These are phyloP conservation scores for Lymantria dispar DNA, from an alignment of 2,888 invertebrate genomes.

Conservation along the genomic window DNA sequence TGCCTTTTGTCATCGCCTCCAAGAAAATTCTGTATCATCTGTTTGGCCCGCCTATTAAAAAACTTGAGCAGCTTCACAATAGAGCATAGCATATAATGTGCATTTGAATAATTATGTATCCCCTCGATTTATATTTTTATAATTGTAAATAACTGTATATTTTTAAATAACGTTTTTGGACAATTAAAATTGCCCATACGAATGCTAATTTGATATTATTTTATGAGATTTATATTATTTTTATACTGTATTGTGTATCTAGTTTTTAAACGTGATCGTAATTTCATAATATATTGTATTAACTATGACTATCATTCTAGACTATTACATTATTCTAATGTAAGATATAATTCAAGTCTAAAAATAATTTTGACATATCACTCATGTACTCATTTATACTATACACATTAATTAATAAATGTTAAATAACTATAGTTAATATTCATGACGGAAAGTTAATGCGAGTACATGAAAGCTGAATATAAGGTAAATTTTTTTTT, in stretches of 20 bases:
- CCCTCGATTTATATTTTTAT: too few species aligned
- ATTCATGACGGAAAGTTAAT: constrained; percentile 53
- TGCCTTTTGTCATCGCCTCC: too few species aligned
- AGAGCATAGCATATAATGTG: too few species aligned
- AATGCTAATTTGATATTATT: too few species aligned
- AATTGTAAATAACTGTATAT: too few species aligned
- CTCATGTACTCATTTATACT: constrained; percentile 36
- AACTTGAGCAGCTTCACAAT: too few species aligned
- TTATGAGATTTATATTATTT: background rate
- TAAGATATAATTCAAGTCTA: constrained; percentile 63
- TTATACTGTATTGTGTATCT: background rate
- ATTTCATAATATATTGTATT: too few species aligned
- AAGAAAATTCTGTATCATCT: too few species aligned
- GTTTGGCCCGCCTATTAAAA: too few species aligned
- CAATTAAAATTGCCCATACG: too few species aligned
- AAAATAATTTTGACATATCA: constrained; percentile 49
- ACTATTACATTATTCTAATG: constrained; percentile 52
- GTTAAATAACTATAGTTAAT: constrained; percentile 50
- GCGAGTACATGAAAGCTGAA: constrained; percentile 34
- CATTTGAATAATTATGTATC: too few species aligned
- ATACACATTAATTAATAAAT: constrained; percentile 24
- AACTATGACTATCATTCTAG: constrained; percentile 23
- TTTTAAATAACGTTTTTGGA: too few species aligned
- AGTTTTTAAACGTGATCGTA: background rate
- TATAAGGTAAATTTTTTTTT: background rate